Conservation (phyloP, 1,140 invertebrate species). For the Ephestia elutella region DNA sequence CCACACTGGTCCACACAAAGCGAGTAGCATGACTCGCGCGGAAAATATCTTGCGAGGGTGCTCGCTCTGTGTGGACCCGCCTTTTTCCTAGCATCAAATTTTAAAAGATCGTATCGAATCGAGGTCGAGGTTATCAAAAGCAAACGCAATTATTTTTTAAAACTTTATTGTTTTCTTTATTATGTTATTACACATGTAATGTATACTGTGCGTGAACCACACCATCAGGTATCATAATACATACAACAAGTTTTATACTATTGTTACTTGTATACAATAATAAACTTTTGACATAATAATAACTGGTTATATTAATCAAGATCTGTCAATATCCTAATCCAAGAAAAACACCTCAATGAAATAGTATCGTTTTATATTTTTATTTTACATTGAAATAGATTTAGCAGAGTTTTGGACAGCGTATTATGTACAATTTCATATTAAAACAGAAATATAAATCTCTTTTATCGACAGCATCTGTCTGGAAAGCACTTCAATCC, state of each 20-base stretch:
- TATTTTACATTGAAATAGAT: conserved; percentile 28
- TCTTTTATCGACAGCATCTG: conserved; percentile 63
- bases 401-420: conserved; percentile 40
- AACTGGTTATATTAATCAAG: conserved; percentile 63
- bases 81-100: too few species aligned
- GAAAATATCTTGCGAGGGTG: too few species aligned
- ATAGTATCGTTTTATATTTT: conserved; percentile 27
- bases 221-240: conserved; percentile 56
- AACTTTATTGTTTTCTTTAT: conserved; percentile 70
- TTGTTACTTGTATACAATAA: conserved; percentile 71
- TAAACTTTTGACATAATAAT: conserved; percentile 69
- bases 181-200: conserved; percentile 70
- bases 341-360: conserved; percentile 44
- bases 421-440: conserved; percentile 29
- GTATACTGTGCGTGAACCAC: conserved; percentile 49
- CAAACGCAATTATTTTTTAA: conserved; percentile 50
- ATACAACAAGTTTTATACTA: conserved; percentile 67
- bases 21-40: too few species aligned
- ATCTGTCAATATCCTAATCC: conserved; percentile 47
- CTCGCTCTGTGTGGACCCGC: too few species aligned
- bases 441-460: conserved; percentile 36
- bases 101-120: too few species aligned
- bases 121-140: conserved; percentile 19
- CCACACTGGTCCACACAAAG: too few species aligned
- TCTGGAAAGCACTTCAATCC: conserved; percentile 61